phyloP scores from a whole-genome alignment of 2,797 vertebrate species.

The Ibycter americanus region DNA sequence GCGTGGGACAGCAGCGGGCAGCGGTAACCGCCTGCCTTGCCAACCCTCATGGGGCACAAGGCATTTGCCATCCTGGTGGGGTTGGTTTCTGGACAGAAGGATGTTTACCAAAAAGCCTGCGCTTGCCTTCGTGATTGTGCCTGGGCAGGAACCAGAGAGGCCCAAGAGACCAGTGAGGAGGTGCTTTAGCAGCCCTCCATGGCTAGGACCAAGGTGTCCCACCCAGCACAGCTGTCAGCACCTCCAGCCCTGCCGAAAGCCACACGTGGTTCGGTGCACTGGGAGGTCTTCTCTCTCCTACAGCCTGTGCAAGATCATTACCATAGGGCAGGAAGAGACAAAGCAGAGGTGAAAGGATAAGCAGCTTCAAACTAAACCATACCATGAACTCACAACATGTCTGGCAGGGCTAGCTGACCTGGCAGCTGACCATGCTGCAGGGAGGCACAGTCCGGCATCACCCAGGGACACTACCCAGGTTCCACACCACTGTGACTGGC shows the following conservation, averaged over 20 bases:
- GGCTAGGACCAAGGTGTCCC: neutral
- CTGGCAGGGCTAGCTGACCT: neutral
- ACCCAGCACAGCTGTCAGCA: neutral
- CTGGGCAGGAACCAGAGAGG: neutral
- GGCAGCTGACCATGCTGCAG: neutral
- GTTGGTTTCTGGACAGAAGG: neutral
- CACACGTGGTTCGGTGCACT: neutral
- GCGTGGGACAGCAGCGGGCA: neutral
- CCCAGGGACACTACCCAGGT: neutral
- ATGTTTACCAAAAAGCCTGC: neutral
- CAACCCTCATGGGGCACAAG: neutral
- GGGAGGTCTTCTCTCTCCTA: neutral
- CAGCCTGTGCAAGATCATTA: neutral
- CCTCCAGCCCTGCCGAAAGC: neutral
- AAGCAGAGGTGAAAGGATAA: neutral
- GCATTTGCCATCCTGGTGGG: rapidly evolving
- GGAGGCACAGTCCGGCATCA: neutral
- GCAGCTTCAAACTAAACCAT: neutral
- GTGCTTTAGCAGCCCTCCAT: rapidly evolving
- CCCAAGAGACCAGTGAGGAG: neutral
- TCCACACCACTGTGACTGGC: rapidly evolving
- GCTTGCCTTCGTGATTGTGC: rapidly evolving
- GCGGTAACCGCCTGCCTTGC: neutral
- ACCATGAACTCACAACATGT: rapidly evolving
- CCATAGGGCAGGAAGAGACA: neutral